A percentile compares a stretch with the other conserved stretches of the same genome.
phyloP scores from a whole-genome alignment of 2,113 vertebrate species.

The Calypte anna region DNA sequence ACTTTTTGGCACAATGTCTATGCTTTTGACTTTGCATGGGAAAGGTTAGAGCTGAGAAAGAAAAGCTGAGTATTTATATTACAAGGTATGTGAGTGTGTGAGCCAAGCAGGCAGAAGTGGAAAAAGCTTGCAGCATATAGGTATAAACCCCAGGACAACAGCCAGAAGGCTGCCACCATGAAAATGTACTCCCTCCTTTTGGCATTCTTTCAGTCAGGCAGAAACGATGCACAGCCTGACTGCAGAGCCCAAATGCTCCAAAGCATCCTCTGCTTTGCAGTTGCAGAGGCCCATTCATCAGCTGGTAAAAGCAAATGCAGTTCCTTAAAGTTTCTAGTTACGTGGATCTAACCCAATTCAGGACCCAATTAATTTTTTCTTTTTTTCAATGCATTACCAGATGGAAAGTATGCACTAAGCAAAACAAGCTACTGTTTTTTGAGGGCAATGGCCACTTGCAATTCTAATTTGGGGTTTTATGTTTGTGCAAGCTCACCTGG shows the following conservation, averaged over 20 bases:
- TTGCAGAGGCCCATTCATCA: neutral
- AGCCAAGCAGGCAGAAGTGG: neutral
- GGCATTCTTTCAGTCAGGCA: neutral
- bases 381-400: constrained; percentile 20
- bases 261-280: neutral
- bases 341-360: constrained; percentile 19
- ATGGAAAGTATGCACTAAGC: constrained; percentile 20
- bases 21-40: neutral
- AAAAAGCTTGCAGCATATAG: neutral
- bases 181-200: neutral
- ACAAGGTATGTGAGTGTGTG: neutral
- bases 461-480: constrained; percentile 43
- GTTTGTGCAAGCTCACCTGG: constrained; percentile 54
- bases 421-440: constrained; percentile 17
- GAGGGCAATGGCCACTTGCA: constrained; percentile 38
- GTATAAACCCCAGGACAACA: neutral
- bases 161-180: neutral
- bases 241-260: neutral
- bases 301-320: neutral
- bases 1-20: constrained; percentile 5
- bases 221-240: neutral
- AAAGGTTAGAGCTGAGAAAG: constrained; percentile 30
- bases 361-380: neutral
- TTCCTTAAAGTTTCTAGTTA: constrained; percentile 8
- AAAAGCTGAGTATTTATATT: constrained; percentile 10